These are phyloP conservation scores for Ceratosolen solmsi DNA, from an alignment of 1,140 invertebrate species.

Conservation along the genomic window DNA sequence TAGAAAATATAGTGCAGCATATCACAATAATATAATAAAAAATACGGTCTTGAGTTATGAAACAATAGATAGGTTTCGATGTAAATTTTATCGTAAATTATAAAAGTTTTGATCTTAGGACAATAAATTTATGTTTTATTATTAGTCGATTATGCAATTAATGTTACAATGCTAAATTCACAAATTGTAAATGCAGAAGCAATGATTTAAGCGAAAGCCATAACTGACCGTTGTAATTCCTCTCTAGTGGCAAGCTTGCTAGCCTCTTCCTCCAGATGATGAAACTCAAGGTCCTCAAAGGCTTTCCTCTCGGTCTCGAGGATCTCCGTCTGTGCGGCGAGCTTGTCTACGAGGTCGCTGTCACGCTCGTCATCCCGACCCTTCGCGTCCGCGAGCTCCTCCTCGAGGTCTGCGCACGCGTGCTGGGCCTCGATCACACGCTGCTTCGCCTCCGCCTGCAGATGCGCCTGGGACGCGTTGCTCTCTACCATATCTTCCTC, in stretches of 20 bases:
- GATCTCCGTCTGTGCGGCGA: conserved; percentile 76
- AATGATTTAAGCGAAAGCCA: too few species aligned
- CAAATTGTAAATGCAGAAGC: too few species aligned
- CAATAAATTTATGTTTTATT: too few species aligned
- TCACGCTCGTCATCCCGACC: conserved; percentile 53
- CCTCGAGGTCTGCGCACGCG: conserved; percentile 66
- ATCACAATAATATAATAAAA: too few species aligned
- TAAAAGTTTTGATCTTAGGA: too few species aligned
- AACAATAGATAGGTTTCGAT: too few species aligned
- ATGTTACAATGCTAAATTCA: too few species aligned
- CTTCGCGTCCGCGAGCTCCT: conserved; percentile 60
- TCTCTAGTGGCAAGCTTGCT: conserved; percentile 86
- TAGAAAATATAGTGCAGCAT: too few species aligned
- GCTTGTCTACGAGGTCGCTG: conserved; percentile 63
- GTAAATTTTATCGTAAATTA: too few species aligned
- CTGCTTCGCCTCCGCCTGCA: conserved; percentile 69
- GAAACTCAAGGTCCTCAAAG: conserved; percentile 95
- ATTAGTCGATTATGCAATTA: too few species aligned
- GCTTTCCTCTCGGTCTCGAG: conserved; percentile 84
- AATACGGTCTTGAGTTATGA: too few species aligned
- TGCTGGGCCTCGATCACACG: conserved; percentile 69
- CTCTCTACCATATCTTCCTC: conserved; percentile 74
- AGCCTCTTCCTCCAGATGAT: conserved; percentile 92
- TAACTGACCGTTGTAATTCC: conserved; percentile 83
- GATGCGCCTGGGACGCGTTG: conserved; percentile 67